Base-by-base conservation (phyloP, 2,113 vertebrate species). In the Nerophis lumbriciformis region DNA sequence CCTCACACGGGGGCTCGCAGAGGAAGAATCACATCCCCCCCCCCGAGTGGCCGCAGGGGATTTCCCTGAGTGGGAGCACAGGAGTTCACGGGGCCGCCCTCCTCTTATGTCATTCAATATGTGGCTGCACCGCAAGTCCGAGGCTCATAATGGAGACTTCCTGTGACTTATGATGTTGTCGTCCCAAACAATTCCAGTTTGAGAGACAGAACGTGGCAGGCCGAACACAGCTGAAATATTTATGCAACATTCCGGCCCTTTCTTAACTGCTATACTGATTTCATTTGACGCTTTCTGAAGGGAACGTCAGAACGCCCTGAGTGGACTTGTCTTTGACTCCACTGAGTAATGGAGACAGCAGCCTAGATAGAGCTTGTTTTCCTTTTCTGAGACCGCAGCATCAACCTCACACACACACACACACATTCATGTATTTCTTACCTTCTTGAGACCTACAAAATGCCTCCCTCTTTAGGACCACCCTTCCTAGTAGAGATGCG, bases 71-170 rank as follows among this genome's bases (percentile, higher is more conserved):
- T 63, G 73, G 79, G 83, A 80, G 82, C 79, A 71, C 71, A 68
- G 51, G 13, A 70, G 82, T 83, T 85, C 75, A 83, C 68, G 35
- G 73, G 71, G 80, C 44, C 13, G 21, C 19, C 45, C 28, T 63
- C 14, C 10, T 68, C 16, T 63, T 67, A 15, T 86, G 85, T 85
- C 81, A 87, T 86, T 86, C 81, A 84, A 83, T 87, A 80, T 75
- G 75, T 72, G 73, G 59, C 58, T 5, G 69, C 75, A 66, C 56
- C 58, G 11, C 53, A 51, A 75, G 48, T 66, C 66, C 56, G 75
- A 77, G 80, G 82, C 72, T 73, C 66, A 63, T 77, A 61, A 47
- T 64, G 58, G 63, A 79, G 65, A 70, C 67, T 82, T 82, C 78
- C 86, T 78, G 63, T 48, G 76, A 65, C 67, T 72, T 66, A 49